Base-by-base conservation (phyloP, 2,113 vertebrate genomes). In the Rattus norvegicus region DNA sequence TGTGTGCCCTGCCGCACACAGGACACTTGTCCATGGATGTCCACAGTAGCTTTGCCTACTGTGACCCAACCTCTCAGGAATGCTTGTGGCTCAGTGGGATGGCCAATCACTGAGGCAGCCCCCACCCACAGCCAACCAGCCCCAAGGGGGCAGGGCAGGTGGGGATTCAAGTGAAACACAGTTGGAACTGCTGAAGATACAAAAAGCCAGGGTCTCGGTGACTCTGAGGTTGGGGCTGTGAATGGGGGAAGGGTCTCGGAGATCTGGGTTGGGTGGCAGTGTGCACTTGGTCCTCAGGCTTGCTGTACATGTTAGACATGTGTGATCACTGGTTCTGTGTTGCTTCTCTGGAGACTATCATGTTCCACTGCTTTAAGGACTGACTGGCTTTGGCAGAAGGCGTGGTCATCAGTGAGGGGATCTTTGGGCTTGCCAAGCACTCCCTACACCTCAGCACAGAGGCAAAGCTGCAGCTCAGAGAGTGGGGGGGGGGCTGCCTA, bases 1-100 rank as follows among this genome's bases (percentile, higher is more conserved):
- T 0, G 0, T 3, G 2, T 5, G 9, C 26, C 0, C 13, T 49
- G 22, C n/a, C 72, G 73, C 67, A 19, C 0, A 7, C 20, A 7
- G 19, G 36, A 16, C 30, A 4, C 65, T 67, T 8, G 13, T 9
- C 6, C 1, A 1, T 30, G 6, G 26, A 5, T 19, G 59, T 39
- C 56, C 28, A 20, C 49, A 12, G 52, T 65, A 22, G 49, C 73
- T 39, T 11, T 17, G 14, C 16, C 36, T 28, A n/a, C 26, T 0
- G 0, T 2, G 12, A 67, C 24, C 56, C 76, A 19, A 7, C 52
- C 85, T 61, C 52, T 16, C n/a, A 8, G 39, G 49, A 30, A 33
- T 33, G 24, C 20, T 56, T 22, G 56, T 61, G 1, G 10, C 8
- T 24, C 7, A 56, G 52, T 20, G 1, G 6, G 73, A 54, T 43